These are phyloP conservation scores for Falco cherrug DNA, from an alignment of 2,797 vertebrate species.

Conservation along the genomic window DNA sequence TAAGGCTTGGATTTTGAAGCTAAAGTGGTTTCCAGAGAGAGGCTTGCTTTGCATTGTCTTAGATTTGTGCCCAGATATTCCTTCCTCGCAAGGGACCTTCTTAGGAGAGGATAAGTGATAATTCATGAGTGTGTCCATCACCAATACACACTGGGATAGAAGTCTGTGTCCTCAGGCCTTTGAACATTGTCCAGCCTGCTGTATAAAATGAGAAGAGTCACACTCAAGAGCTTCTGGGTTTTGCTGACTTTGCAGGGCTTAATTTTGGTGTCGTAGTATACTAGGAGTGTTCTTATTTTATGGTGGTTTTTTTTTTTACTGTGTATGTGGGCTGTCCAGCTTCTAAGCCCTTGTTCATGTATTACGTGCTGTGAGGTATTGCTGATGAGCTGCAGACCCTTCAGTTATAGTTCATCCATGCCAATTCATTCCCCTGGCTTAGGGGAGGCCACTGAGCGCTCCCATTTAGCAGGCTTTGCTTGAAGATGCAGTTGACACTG, in stretches of 20 bases:
- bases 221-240: not conserved
- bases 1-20: not conserved
- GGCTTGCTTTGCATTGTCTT: not conserved
- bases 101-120: not conserved
- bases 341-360: not conserved
- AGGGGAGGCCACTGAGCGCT: rapidly evolving
- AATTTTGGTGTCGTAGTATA: not conserved
- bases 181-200: not conserved
- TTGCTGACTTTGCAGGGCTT: too few species aligned
- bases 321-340: not conserved
- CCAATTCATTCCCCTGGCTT: not conserved
- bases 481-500: not conserved
- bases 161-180: not conserved
- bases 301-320: not conserved
- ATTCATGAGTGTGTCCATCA: not conserved
- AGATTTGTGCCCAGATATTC: not conserved
- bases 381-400: not conserved
- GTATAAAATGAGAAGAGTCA: not conserved
- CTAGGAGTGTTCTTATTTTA: not conserved
- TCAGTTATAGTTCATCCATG: not conserved
- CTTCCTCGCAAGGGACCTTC: not conserved
- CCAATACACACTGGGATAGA: not conserved
- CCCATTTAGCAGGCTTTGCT: not conserved
- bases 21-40: not conserved
- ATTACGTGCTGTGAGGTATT: not conserved